Evolutionary conservation across 37 sponge, comb jelly and placozoan genomes (phyloP), one percentile per base, ranked within the genome.

Genomic region (Chondrilla cf. caribensis): DNA sequence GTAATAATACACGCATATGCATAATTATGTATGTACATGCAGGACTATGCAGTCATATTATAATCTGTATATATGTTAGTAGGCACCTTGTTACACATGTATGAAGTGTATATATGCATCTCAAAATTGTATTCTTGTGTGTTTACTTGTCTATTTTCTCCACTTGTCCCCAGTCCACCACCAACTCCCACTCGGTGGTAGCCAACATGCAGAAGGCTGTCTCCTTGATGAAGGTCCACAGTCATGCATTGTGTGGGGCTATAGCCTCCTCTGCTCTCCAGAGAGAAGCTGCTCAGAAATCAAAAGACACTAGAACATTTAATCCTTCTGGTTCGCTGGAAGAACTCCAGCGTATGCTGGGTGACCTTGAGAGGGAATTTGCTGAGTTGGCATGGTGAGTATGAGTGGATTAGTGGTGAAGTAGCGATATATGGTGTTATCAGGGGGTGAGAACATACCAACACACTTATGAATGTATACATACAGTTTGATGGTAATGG

Each of bases 151-250:
- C 36, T 79, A 32, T 67, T 18, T 68, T 83, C 43, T 33, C 42
- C 2, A n/a, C n/a, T n/a, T n/a, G n/a, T n/a, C n/a, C n/a, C n/a
- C 71, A 86, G 87, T 86, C 87, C 42, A 83, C 89, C 2, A 25
- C 67, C 42, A 85, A 90, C 19, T 92, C 93, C 17, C 89, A 92
- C 80, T 92, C 93, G 3, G 82, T 92, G 40, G 40, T 28, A 24
- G 86, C 87, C 42, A 92, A 92, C 81, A 88, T 81, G 54, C 93
- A 92, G 80, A 57, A 84, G 33, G 68, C 87, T 29, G 35, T 92
- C 29, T 39, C 89, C 0, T 65, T 86, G n/a, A 86, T 92, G 87
- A 92, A 92, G 81, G 29, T n/a, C 66, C 93, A 92, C 67, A 90
- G 58, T 51, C 75, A 58, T 33, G 2, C 82, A 0, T 65, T 90